phyloP scores from a whole-genome alignment of 2,888 invertebrate species.

The Trissolcus brochymenae region DNA sequence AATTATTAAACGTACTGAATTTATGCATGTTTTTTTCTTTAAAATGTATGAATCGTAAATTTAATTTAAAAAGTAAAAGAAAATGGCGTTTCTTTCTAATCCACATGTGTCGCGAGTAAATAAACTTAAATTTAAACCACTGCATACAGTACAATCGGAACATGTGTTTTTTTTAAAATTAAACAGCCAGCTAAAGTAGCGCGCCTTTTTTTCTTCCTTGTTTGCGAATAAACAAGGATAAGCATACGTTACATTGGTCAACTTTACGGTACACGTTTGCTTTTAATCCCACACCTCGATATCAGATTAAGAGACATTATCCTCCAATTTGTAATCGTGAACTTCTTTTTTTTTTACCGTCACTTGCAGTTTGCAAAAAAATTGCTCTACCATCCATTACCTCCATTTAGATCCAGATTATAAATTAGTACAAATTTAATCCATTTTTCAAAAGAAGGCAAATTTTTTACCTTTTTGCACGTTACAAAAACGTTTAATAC shows the following conservation, averaged over 20 bases:
- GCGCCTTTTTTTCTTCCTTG: conserved; percentile 2
- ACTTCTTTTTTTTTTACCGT: no score
- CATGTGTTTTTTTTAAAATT: background rate
- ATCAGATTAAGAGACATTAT: conserved; percentile 12
- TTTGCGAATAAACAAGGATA: conserved; percentile 11
- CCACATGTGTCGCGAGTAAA: conserved; percentile 2
- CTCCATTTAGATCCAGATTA: no score
- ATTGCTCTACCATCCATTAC: no score
- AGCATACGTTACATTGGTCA: conserved; percentile 8
- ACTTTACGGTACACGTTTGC: conserved; percentile 5
- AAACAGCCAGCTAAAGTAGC: conserved; percentile 1
- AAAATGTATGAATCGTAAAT: no score
- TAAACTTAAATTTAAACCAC: conserved; percentile 11
- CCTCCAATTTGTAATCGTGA: background rate
- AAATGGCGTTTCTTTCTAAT: background rate
- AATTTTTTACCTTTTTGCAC: no score
- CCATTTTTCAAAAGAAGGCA: no score
- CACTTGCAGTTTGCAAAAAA: no score
- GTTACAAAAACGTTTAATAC: no score
- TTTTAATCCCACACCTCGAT: conserved; percentile 8
- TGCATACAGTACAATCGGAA: conserved; percentile 2
- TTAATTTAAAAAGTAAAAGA: no score
- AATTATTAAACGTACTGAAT: no score
- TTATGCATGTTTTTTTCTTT: no score
- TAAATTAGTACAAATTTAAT: no score